Base-by-base conservation (phyloP, 2,888 invertebrate species). In the Syritta pipiens region DNA sequence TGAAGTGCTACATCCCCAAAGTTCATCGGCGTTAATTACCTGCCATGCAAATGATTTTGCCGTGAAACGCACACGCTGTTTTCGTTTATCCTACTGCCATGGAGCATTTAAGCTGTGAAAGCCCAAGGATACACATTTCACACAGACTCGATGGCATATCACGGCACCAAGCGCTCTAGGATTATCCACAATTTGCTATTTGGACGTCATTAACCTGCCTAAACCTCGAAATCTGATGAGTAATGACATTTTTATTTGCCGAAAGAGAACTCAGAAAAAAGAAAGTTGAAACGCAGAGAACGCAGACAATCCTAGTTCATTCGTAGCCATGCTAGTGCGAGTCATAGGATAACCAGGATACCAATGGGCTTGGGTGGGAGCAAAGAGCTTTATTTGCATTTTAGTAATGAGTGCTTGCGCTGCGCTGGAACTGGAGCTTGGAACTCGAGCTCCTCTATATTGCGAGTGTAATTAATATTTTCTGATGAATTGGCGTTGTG, bases 401-500 rank as follows among this genome's bases (percentile, higher is more conserved):
- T 51, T 57, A 49, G 24, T 57, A 57, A 65, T 65, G 49, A 65
- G 49, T 53, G 7, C 53, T 22, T 7, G 49, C 40, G 55, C n/a
- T 17, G 37, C 37, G 37, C 17, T 14, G 7, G 4, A 37, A 17
- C 4, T 20, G 40, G 28, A 46, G 6, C 26, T 48, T 24, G 2
- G 24, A 10, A 24, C 12, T n/a, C 44, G 44, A 20, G 10, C 10
- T n/a, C 14, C 17, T 6, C 30, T 40, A 26, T 35, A 37, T 37
- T 46, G 57, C 40, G 10, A 48, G 46, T 7, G 59, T 76, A 71
- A 76, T 76, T 76, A 76, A 71, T 65, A 71, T 71, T 76, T 76
- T 71, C 53, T 71, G 76, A 76, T 71, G 76, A 76, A 76, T 76
- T 63, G 63, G 69, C 60, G 19, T 62, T 37, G 62, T 65, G 44